Evolutionary conservation across 2,113 vertebrate genomes (phyloP), one percentile per base, ranked within the genome.

Genomic region (Tychaedon coryphoeus): DNA sequence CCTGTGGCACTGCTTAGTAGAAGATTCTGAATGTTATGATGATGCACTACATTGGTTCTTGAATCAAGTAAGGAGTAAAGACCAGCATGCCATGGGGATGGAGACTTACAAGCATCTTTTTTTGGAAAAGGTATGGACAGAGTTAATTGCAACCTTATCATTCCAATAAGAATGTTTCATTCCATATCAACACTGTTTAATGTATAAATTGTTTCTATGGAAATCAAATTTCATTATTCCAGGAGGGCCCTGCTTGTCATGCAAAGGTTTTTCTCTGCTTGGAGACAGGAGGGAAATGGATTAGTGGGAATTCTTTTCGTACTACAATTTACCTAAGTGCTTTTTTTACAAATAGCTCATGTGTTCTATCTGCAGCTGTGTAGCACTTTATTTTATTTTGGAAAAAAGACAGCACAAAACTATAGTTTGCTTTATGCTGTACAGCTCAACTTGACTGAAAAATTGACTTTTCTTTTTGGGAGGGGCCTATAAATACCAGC

Each of bases 61-160:
- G 96, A 99, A 99, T 91, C 99, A 99, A 98, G 99, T 99, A 73
- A 98, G 99, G 97, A 99, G 99, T 97, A 99, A 99, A 97, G 99
- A 99, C 98, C 99, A 99, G 93, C 99, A 99, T 40, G 99, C 99
- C 8, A 99, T 99, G 99, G 99, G 99, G 80, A 99, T 99, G 99
- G 99, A 99, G 98, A 99, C 99, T 10, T 99, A 99, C 95, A 99
- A 99, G 56, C 99, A 99, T 96, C 99, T 99, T 70, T 99, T 99
- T 97, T 97, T 99, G 94, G 99, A 99, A 97, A 99, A 99, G 99
- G 99, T 99, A 96, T 74, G 83, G 91, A 9, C 38, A 86, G 31
- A 86, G 18, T 88, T 76, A 33, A 66, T 62, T 76, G 15, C 33
- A 50, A 8, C 29, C 28, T 72, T n/a, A 3, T 3, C 5, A 58